Evolutionary conservation across 2,797 vertebrate genomes (phyloP).

Genomic region (Choloepus didactylus): DNA sequence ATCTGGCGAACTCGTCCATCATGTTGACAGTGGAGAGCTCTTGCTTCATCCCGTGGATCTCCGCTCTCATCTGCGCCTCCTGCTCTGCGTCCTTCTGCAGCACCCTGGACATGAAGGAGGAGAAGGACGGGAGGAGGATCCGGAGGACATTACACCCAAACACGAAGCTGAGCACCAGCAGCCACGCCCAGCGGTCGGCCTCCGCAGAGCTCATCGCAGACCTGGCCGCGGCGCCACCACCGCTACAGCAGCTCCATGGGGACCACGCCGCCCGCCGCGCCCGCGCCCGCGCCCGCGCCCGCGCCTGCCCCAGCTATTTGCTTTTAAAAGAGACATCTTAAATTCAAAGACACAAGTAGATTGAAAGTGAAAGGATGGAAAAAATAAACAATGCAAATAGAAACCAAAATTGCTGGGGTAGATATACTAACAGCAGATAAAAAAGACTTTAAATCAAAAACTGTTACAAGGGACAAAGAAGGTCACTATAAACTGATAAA

Average conservation of each 20-base stretch:
- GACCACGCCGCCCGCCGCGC: not conserved
- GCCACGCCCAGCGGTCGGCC: slow-evolving; percentile 93
- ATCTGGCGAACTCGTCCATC: slow-evolving; percentile 99
- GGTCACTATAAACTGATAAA: too few relatives aligned
- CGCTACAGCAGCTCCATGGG: not conserved
- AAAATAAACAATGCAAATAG: too few relatives aligned
- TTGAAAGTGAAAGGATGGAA: too few relatives aligned
- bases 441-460: too few relatives aligned
- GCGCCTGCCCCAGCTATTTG: not conserved
- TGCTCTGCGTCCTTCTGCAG: slow-evolving; percentile 96
- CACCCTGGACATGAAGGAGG: slow-evolving; percentile 92
- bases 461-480: too few relatives aligned
- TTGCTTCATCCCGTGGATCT: slow-evolving; percentile 96
- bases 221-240: not conserved
- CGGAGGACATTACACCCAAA: slow-evolving; percentile 96
- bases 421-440: too few relatives aligned
- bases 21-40: slow-evolving; percentile 96
- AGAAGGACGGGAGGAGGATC: slow-evolving; percentile 92
- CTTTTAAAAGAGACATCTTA: too few relatives aligned
- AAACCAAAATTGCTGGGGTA: too few relatives aligned
- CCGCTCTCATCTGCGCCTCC: slow-evolving; percentile 94
- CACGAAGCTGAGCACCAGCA: slow-evolving; percentile 93
- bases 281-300: slow-evolving; percentile 41
- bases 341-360: too few relatives aligned
- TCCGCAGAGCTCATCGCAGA: slow-evolving; percentile 58